Base-by-base conservation (phyloP, 2,888 invertebrate genomes). In the Drosophila antonietae region DNA sequence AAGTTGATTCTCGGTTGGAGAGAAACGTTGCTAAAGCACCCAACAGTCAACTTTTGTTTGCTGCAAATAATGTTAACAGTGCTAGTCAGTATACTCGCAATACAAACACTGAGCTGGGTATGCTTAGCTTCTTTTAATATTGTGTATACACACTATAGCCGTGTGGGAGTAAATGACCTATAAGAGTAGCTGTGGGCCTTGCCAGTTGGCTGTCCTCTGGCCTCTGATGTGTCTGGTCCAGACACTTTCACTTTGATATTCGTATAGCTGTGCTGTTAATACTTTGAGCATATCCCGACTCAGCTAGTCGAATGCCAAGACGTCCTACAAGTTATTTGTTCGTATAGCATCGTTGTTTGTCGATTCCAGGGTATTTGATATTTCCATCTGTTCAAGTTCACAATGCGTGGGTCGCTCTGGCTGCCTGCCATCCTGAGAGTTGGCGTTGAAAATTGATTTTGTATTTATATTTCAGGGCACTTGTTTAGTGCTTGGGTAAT, bases 21-120 rank as follows among this genome's bases (percentile, higher is more conserved):
- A 71, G 67, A 65, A 64, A 44, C 65, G 64, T 68, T 68, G 67
- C 69, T 61, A 65, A 63, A 59, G 72, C 67, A 63, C 28, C 71
- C 71, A 61, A 39, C 72, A 73, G 68, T 46, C 59, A 70, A 57
- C 74, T 73, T 76, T 84, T 84, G 86, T 86, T 88, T 76, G 74
- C 75, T 68, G 75, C 75, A 86, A 84, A 84, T 83, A 85, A 82
- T 78, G 72, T 82, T 80, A 82, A 80, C 80, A 87, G 67, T 57
- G 47, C 53, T 59, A 62, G 62, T 59, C 44, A 43, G 66, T 23
- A 47, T 56, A n/a, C 46, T 68, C 46, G 15, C 1, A 55, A 55
- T 44, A 51, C 9, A 47, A 0, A 31, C 15, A 47, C 1, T 15
- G 10, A 10, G 12, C 31, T 64, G 52, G 41, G 44, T 14, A 47